These are phyloP conservation scores for Mycetomoellerius zeteki DNA, from an alignment of 1,140 invertebrate genomes.

Conservation along the genomic window DNA sequence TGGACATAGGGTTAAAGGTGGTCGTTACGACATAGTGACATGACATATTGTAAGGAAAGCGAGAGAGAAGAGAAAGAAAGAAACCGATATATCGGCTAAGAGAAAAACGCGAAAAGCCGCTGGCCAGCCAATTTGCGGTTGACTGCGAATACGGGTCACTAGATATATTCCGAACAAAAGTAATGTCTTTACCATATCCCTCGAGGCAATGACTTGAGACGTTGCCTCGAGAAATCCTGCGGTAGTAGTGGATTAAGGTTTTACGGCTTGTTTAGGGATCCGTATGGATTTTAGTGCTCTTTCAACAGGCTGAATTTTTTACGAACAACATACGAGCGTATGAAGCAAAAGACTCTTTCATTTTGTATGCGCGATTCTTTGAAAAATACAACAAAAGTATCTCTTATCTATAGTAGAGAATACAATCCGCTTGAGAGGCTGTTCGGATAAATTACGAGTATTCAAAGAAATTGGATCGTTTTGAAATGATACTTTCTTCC, in stretches of 20 bases:
- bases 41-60: constrained; percentile 50
- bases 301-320: constrained; percentile 2
- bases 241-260: not conserved
- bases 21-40: constrained; percentile 46
- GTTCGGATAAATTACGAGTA: constrained; percentile 1
- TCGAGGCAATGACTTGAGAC: constrained; percentile 7
- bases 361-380: not conserved
- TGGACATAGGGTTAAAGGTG: constrained; percentile 52
- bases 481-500: not conserved
- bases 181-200: constrained; percentile 49
- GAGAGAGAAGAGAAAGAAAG: constrained; percentile 43
- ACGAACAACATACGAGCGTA: not conserved
- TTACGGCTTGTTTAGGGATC: not conserved
- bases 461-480: constrained; percentile 25
- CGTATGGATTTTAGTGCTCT: not conserved
- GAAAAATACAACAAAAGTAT: constrained; percentile 18
- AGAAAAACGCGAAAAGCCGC: constrained; percentile 47
- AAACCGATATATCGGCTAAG: constrained; percentile 55
- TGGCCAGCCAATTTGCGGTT: constrained; percentile 61
- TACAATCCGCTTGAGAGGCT: not conserved
- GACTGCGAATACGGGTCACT: constrained; percentile 69
- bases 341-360: not conserved
- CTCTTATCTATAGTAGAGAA: not conserved
- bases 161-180: constrained; percentile 66
- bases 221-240: constrained; percentile 1